These are phyloP conservation scores for Ruditapes philippinarum DNA, from an alignment of 1,140 invertebrate genomes.

Conservation along the genomic window DNA sequence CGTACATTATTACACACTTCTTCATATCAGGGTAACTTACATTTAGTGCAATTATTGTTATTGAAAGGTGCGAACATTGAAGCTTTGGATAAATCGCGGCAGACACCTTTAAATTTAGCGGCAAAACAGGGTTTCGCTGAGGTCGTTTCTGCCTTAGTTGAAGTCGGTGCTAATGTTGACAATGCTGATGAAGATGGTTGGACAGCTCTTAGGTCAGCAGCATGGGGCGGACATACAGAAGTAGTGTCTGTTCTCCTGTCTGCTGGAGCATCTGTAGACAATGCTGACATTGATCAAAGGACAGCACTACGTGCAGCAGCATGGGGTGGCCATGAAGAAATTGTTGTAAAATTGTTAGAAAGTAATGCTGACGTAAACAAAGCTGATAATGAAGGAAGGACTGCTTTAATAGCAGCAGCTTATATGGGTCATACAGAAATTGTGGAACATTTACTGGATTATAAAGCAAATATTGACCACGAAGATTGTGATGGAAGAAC, in stretches of 20 bases:
- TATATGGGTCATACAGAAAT: slow-evolving; percentile 89
- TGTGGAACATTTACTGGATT: slow-evolving; percentile 85
- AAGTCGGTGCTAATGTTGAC: slow-evolving; percentile 83
- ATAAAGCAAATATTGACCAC: slow-evolving; percentile 84
- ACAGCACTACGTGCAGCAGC: slow-evolving; percentile 97
- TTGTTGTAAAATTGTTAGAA: slow-evolving; percentile 94
- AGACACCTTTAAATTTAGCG: slow-evolving; percentile 93
- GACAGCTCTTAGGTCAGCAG: slow-evolving; percentile 89
- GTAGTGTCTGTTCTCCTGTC: slow-evolving; percentile 92
- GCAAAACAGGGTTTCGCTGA: slow-evolving; percentile 88
- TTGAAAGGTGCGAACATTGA: slow-evolving; percentile 94
- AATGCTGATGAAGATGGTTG: slow-evolving; percentile 87
- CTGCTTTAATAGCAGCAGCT: slow-evolving; percentile 88
- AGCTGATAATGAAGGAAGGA: slow-evolving; percentile 95
- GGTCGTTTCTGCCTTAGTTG: slow-evolving; percentile 85
- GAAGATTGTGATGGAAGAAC: slow-evolving; percentile 85
- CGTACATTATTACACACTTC: slow-evolving; percentile 91
- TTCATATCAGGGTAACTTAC: slow-evolving; percentile 93
- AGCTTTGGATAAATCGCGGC: slow-evolving; percentile 93
- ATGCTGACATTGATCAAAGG: slow-evolving; percentile 93
- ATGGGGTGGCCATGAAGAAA: slow-evolving; percentile 97
- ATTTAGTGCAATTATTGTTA: slow-evolving; percentile 91
- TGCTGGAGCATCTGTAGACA: slow-evolving; percentile 93
- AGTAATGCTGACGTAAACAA: slow-evolving; percentile 92
- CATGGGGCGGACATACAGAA: slow-evolving; percentile 95